Evolutionary conservation across 2,113 vertebrate genomes (phyloP), one percentile per base, ranked within the genome.

Genomic region (Muntiacus reevesi): DNA sequence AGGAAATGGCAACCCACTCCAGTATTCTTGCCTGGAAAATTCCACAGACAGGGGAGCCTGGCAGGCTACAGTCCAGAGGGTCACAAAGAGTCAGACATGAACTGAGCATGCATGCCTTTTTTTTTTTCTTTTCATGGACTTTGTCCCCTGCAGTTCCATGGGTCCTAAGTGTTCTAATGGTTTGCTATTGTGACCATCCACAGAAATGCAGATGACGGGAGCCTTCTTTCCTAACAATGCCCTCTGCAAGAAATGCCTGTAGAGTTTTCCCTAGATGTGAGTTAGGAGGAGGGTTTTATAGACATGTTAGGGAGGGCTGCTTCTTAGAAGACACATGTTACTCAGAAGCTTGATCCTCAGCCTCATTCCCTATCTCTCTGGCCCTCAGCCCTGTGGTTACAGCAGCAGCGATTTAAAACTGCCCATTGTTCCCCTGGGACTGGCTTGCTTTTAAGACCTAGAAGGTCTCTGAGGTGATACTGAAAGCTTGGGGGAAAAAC

Each of bases 391-490:
- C 71, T 6, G 23, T 23, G 7, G 2, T 45, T 30, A 78, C 8
- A 55, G 36, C 27, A 33, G 17, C 10, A 47, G 36, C 2, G 7
- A 50, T 91, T 79, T 43, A 60, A 84, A 45, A 30, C 89, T 43
- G 7, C 28, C 40, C 25, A 1, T 17, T 45, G 10, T 40, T 15
- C 55, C 12, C 0, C 5, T 1, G 1, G 4, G 36, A 23, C 8
- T 57, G 84, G 10, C 60, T 67, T 71, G 76, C 76, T 81, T 54
- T 86, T 36, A 47, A 43, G 17, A 64, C 36, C 16, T n/a, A 14
- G 11, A 71, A 50, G 28, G n/a, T 54, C 15, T 84, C 62, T 40
- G 27, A 13, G 2, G 13, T 0, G 0, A 74, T 19, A 7, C 17
- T 36, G 27, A 86, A 89, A 67, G 17, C 17, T 52, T 33, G 9